Percentiles rank a stretch among this genome's conserved stretches.
These are phyloP conservation scores for Nasua narica DNA, from an alignment of 2,797 vertebrate species.

Conservation along the genomic window DNA sequence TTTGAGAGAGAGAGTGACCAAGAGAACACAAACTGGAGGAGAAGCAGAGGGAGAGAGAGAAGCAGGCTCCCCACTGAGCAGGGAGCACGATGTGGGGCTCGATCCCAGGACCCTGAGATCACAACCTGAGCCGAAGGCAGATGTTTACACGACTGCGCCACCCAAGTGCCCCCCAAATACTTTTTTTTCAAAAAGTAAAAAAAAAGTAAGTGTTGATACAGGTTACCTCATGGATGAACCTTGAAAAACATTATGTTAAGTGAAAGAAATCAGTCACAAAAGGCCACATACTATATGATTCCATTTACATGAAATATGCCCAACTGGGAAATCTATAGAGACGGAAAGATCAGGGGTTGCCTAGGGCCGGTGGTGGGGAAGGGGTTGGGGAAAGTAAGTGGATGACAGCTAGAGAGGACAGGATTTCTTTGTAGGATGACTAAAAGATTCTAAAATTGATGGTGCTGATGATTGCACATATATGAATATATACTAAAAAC, in stretches of 20 bases:
- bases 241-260: not conserved
- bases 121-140: too few species aligned
- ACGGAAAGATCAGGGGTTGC: not conserved
- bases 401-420: not conserved
- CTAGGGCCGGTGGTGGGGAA: not conserved
- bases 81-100: too few species aligned
- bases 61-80: too few species aligned
- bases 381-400: not conserved
- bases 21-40: too few species aligned
- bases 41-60: too few species aligned
- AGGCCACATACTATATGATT: not conserved
- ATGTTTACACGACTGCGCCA: too few species aligned
- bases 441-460: not conserved
- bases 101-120: too few species aligned
- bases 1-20: too few species aligned
- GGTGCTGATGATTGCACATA: not conserved
- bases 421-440: not conserved
- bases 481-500: not conserved
- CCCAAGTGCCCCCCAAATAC: not conserved
- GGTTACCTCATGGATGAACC: not conserved
- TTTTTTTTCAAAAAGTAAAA: not conserved
- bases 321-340: not conserved
- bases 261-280: not conserved
- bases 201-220: not conserved
- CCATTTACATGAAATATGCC: not conserved